These are phyloP conservation scores for Drosophila sp. DNA, from an alignment of 1,140 invertebrate genomes.

Conservation along the genomic window DNA sequence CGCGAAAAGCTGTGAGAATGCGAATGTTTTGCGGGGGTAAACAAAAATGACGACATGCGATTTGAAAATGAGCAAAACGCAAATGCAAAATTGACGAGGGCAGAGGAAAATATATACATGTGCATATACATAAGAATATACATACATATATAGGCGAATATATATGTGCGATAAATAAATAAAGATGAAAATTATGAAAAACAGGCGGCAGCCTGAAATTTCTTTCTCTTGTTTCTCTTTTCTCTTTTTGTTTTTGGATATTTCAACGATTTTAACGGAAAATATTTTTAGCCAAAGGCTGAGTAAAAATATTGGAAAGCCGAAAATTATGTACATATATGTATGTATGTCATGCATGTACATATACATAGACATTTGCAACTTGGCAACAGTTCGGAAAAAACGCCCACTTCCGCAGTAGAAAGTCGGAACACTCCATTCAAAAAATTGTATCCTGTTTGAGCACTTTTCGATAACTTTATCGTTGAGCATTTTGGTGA, in stretches of 20 bases:
- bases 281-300: conserved; percentile 77
- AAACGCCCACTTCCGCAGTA: conserved; percentile 62
- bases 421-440: conserved; percentile 13
- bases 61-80: conserved; percentile 39
- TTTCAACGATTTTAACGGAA: conserved; percentile 62
- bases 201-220: conserved; percentile 64
- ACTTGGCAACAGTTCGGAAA: conserved; percentile 62
- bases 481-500: not conserved
- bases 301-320: conserved; percentile 78
- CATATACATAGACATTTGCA: conserved; percentile 17
- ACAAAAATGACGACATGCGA: conserved; percentile 77
- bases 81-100: conserved; percentile 50
- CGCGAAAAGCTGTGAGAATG: conserved; percentile 43
- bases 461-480: conserved; percentile 7
- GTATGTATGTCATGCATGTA: conserved; percentile 3
- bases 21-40: conserved; percentile 52
- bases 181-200: conserved; percentile 80
- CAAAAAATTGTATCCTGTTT: conserved; percentile 35
- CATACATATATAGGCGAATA: conserved; percentile 14
- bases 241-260: conserved; percentile 58
- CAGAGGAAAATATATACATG: conserved; percentile 26
- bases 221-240: conserved; percentile 1
- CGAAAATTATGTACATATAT: conserved; percentile 46
- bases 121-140: conserved; percentile 10
- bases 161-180: conserved; percentile 72